These are phyloP conservation scores for Drosophila robusta DNA, from an alignment of 2,888 invertebrate species.

Conservation along the genomic window DNA sequence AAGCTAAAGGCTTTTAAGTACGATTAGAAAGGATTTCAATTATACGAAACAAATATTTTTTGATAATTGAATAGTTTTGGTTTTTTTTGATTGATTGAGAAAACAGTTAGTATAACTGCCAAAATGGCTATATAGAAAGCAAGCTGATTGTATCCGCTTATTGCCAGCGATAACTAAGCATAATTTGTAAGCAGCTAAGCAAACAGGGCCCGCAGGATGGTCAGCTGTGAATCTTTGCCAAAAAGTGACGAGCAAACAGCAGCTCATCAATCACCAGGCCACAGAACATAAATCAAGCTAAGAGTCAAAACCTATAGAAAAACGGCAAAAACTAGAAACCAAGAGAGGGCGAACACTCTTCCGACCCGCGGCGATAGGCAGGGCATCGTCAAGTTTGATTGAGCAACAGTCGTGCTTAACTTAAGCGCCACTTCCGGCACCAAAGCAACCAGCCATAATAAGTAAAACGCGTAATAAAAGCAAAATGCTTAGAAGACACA, in stretches of 20 bases:
- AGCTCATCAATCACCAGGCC: conserved; percentile 80
- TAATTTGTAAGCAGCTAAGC: conserved; percentile 48
- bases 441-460: conserved; percentile 31
- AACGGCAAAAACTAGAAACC: conserved; percentile 1
- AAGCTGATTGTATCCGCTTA: not conserved
- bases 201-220: conserved; percentile 37
- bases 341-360: conserved; percentile 11
- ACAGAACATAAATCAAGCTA: conserved; percentile 83
- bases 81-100: conserved; percentile 6
- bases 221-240: conserved; percentile 29
- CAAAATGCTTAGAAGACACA: conserved; percentile 61
- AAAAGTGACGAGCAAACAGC: conserved; percentile 39
- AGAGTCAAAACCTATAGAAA: conserved; percentile 35
- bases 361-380: conserved; percentile 54
- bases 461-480: conserved; percentile 54
- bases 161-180: conserved; percentile 7
- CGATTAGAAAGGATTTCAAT: not conserved
- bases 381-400: conserved; percentile 43
- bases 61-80: no score
- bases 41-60: not conserved
- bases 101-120: not conserved
- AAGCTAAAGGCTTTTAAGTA: not conserved
- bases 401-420: conserved; percentile 65
- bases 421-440: conserved; percentile 63
- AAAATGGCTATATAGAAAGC: not conserved